Evolutionary conservation across 2,113 vertebrate genomes (phyloP).

Genomic region (Brachypodius melanocephalos): DNA sequence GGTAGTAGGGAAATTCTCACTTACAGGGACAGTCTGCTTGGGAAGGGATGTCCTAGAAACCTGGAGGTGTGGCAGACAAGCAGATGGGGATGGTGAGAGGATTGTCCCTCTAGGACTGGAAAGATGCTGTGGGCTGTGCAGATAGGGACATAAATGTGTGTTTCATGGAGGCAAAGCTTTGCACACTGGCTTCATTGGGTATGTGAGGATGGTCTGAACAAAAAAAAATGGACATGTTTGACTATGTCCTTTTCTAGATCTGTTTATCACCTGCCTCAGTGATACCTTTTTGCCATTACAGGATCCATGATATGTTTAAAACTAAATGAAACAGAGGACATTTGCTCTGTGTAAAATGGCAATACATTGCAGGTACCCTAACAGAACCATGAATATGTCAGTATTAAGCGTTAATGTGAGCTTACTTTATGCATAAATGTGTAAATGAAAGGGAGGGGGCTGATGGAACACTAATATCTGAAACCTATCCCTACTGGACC

Average conservation of each 20-base stretch:
- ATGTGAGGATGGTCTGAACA: not conserved
- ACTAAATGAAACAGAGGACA: not conserved
- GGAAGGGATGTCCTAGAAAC: constrained; percentile 31
- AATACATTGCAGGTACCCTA: not conserved
- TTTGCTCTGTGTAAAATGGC: not conserved
- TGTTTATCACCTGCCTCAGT: not conserved
- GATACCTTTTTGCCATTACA: not conserved
- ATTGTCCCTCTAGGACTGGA: not conserved
- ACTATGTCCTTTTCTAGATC: not conserved
- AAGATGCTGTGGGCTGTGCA: not conserved
- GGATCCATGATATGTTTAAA: not conserved
- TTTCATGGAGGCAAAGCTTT: not conserved
- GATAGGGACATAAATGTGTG: not conserved
- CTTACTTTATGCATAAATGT: not conserved
- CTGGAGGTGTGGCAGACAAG: constrained; percentile 49
- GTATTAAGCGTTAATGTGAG: not conserved
- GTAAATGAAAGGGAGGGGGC: not conserved
- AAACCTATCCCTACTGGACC: not conserved
- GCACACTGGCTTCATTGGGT: not conserved
- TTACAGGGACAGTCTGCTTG: not conserved
- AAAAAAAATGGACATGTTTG: not conserved
- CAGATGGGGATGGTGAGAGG: constrained; percentile 27
- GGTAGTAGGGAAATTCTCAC: not conserved
- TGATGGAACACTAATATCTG: not conserved
- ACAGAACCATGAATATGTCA: not conserved